Percentiles rank a stretch among this genome's conserved stretches.
Conservation (phyloP, 2,888 invertebrate species). For the Periphyllus acericola region DNA sequence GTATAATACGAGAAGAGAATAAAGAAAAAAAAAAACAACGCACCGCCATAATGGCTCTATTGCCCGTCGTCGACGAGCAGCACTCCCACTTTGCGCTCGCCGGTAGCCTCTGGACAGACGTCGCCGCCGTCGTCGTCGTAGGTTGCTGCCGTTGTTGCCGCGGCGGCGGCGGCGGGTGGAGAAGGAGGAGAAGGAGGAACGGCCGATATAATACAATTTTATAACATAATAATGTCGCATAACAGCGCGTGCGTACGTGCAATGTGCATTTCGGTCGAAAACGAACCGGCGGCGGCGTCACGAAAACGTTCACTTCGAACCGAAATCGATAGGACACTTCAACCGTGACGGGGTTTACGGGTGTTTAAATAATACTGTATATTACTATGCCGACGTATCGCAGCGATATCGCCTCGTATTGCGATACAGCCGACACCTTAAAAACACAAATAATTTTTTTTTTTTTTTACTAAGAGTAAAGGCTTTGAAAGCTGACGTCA, state of each 20-base stretch:
- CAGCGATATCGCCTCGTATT: too few relatives aligned
- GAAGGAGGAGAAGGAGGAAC: background rate
- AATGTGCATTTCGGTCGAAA: background rate
- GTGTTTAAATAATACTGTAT: too few relatives aligned
- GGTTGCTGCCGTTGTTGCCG: background rate
- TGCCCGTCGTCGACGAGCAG: slow-evolving; percentile 36
- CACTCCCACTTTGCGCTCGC: slow-evolving; percentile 30
- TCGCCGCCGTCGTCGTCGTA: background rate
- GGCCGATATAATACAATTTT: background rate
- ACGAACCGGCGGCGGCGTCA: too few relatives aligned
- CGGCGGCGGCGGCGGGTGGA: background rate
- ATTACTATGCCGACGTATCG: too few relatives aligned
- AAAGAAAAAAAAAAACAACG: background rate
- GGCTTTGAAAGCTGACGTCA: too few relatives aligned
- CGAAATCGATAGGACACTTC: background rate
- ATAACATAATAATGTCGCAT: background rate
- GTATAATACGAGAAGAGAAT: background rate
- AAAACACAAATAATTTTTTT: too few relatives aligned
- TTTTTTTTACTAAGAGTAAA: too few relatives aligned
- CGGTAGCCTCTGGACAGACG: slow-evolving; percentile 47
- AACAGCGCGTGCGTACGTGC: background rate
- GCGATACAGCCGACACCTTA: too few relatives aligned
- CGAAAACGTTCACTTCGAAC: background rate
- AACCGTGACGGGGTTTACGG: too few relatives aligned
- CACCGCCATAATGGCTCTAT: slow-evolving; percentile 59